Conservation (phyloP, 2,113 vertebrate genomes). For the Ptilonorhynchus violaceus region DNA sequence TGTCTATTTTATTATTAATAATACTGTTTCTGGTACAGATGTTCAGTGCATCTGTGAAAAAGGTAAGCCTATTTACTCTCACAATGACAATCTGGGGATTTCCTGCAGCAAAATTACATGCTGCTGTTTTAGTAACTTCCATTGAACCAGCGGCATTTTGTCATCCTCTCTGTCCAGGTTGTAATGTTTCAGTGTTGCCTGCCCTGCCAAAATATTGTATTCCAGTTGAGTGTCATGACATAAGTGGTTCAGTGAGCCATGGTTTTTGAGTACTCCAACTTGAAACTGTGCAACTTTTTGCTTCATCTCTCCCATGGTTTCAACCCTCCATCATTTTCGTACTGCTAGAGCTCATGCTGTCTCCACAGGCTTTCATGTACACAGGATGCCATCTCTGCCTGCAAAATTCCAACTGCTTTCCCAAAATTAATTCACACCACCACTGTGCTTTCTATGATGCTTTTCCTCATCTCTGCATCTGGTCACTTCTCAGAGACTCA, state of each 20-base stretch:
- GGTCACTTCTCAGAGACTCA: neutral
- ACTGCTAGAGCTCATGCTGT: neutral
- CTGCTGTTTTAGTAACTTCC: neutral
- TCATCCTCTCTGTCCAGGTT: neutral
- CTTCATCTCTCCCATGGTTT: neutral
- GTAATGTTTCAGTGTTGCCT: neutral
- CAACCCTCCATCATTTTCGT: neutral
- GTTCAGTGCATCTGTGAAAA: neutral
- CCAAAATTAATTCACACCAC: neutral
- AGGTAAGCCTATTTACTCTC: neutral
- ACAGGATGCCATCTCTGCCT: neutral
- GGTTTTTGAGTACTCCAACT: neutral
- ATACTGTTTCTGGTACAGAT: neutral
- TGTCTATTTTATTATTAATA: neutral
- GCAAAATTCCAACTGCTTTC: conserved; percentile 13
- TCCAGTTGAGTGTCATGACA: neutral
- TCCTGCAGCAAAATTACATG: neutral
- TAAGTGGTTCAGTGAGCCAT: neutral
- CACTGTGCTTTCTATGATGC: neutral
- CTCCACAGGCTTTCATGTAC: neutral
- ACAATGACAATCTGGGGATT: conserved; percentile 6
- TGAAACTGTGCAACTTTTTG: neutral
- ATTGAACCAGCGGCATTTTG: neutral
- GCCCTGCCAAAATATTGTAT: neutral
- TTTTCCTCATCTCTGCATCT: neutral